Conservation (phyloP, 2,888 invertebrate species). For the Neoscelio sp. region DNA sequence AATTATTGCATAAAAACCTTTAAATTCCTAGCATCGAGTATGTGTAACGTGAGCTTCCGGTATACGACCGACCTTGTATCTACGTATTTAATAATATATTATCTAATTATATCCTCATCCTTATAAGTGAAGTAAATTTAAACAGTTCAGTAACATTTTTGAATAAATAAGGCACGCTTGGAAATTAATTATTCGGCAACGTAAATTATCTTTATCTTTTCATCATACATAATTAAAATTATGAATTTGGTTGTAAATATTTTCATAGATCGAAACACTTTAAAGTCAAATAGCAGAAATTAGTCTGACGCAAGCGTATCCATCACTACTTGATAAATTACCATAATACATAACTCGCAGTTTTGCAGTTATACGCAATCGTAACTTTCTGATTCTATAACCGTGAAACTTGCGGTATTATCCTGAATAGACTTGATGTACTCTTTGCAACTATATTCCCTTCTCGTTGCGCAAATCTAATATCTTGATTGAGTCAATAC, state of each 20-base stretch:
- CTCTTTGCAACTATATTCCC: conserved; percentile 16
- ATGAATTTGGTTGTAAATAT: no score
- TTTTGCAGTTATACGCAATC: conserved; percentile 3
- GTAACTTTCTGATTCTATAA: conserved; percentile 12
- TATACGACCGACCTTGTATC: background rate
- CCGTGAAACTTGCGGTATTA: conserved; percentile 2
- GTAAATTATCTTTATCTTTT: no score
- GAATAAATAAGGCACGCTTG: no score
- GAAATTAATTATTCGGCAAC: no score
- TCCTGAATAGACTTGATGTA: background rate
- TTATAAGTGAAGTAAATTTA: no score
- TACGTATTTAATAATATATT: background rate
- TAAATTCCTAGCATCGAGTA: conserved; percentile 11
- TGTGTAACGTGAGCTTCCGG: background rate
- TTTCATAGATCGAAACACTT: background rate
- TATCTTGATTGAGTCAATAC: conserved; percentile 36
- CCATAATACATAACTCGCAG: background rate
- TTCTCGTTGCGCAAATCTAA: conserved; percentile 17
- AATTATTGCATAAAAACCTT: conserved; percentile 26
- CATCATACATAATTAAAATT: background rate
- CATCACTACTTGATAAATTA: conserved; percentile 40
- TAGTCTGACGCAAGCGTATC: conserved; percentile 26
- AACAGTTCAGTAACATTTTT: no score
- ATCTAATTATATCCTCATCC: no score
- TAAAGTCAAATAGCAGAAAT: background rate